Conservation (phyloP, 2,888 invertebrate genomes). For the Sinopyrophorus schimmeli region DNA sequence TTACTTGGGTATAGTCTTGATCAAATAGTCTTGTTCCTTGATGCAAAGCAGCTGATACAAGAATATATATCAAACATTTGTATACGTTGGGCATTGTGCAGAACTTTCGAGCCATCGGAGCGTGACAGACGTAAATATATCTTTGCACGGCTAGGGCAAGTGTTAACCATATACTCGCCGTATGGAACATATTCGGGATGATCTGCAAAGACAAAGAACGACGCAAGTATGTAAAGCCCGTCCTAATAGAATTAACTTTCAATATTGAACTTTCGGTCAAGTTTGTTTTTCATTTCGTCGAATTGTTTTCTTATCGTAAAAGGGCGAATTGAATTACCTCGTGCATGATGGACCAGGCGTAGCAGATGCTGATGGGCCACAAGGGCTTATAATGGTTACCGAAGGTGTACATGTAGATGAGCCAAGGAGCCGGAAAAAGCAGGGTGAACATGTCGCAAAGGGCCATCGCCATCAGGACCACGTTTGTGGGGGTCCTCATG, state of each 20-base stretch:
- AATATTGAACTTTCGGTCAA: too few relatives aligned
- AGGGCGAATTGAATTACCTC: slow-evolving; percentile 64
- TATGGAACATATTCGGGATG: slow-evolving; percentile 88
- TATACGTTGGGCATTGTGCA: slow-evolving; percentile 74
- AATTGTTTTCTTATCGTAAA: too few relatives aligned
- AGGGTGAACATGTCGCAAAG: slow-evolving; percentile 93
- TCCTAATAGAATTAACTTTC: too few relatives aligned
- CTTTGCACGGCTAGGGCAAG: slow-evolving; percentile 88
- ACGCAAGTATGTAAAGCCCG: too few relatives aligned
- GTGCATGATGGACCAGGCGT: slow-evolving; percentile 78
- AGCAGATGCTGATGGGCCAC: slow-evolving; percentile 75
- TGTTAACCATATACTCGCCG: slow-evolving; percentile 92
- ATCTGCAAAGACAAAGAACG: slow-evolving; percentile 58
- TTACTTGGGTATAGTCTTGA: slow-evolving; percentile 58
- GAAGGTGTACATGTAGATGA: slow-evolving; percentile 90
- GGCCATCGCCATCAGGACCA: slow-evolving; percentile 95
- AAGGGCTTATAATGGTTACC: slow-evolving; percentile 83
- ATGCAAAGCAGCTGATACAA: slow-evolving; percentile 76
- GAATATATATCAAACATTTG: slow-evolving; percentile 78
- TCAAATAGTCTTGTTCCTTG: slow-evolving; percentile 86
- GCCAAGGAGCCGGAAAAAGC: slow-evolving; percentile 86
- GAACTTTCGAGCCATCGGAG: slow-evolving; percentile 83
- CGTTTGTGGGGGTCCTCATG: slow-evolving; percentile 91
- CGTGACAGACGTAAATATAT: slow-evolving; percentile 94
- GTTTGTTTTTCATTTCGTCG: too few relatives aligned